phyloP scores from a whole-genome alignment of 1,140 invertebrate genomes.

The Dryas iulia region DNA sequence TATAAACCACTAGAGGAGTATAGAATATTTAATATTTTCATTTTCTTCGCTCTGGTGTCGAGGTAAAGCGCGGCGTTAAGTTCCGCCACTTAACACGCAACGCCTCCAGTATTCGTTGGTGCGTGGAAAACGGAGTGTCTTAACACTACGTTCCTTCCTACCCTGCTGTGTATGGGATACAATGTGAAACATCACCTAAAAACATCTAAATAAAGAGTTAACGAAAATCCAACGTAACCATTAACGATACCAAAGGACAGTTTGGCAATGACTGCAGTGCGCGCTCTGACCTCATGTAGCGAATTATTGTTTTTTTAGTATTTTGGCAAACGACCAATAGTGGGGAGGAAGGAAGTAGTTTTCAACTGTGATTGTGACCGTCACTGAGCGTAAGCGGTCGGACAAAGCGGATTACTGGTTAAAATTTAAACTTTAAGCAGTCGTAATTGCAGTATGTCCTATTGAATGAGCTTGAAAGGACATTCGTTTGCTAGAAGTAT shows the following conservation, averaged over 20 bases:
- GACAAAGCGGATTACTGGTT: conserved; percentile 4
- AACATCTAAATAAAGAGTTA: too few relatives aligned
- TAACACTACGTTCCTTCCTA: too few relatives aligned
- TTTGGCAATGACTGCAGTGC: conserved; percentile 17
- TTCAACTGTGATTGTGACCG: not conserved
- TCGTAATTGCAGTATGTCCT: not conserved
- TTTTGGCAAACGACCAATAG: conserved; percentile 17
- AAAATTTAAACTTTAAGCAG: not conserved
- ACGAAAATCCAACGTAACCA: conserved; percentile 1
- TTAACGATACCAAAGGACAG: conserved; percentile 4
- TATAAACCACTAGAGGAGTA: too few relatives aligned
- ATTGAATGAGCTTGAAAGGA: not conserved
- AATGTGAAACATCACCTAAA: too few relatives aligned
- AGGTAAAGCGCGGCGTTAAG: too few relatives aligned
- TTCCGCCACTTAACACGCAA: too few relatives aligned
- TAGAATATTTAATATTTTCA: too few relatives aligned
- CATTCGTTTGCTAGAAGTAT: not conserved
- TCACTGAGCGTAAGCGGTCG: not conserved
- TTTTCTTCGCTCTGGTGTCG: too few relatives aligned
- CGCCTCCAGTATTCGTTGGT: too few relatives aligned
- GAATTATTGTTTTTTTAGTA: conserved; percentile 14
- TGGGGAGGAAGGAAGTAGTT: conserved; percentile 13
- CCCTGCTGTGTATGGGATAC: too few relatives aligned
- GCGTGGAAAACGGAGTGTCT: too few relatives aligned
- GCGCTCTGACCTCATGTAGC: conserved; percentile 11